Conservation (phyloP, 2,797 vertebrate genomes). For the Esox masquinongy region DNA sequence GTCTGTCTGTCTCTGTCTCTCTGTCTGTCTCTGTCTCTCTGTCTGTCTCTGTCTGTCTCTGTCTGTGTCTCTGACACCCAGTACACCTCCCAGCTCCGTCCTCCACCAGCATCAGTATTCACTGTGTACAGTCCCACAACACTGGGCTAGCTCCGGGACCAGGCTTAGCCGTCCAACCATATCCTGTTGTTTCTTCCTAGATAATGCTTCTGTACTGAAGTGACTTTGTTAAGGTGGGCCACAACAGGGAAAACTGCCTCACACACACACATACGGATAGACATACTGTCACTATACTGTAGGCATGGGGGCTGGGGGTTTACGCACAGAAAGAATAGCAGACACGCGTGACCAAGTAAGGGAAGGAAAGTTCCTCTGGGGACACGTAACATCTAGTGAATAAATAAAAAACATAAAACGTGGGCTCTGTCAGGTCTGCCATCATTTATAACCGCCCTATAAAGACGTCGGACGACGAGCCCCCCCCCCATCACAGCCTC, state of each 20-base stretch:
- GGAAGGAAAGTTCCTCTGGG: not conserved
- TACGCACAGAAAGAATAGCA: not conserved
- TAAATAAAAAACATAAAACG: not conserved
- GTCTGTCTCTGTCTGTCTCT: too few relatives aligned
- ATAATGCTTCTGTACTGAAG: too few relatives aligned
- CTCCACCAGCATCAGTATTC: too few relatives aligned
- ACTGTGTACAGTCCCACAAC: too few relatives aligned
- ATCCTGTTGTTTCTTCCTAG: too few relatives aligned
- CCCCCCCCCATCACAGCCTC: not conserved
- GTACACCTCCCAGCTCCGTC: too few relatives aligned
- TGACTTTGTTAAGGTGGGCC: too few relatives aligned
- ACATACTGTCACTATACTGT: not conserved
- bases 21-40: too few relatives aligned
- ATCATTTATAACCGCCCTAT: not conserved
- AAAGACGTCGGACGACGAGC: not conserved
- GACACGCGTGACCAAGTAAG: not conserved
- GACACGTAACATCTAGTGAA: not conserved
- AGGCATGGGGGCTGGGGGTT: not conserved
- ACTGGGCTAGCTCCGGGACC: too few relatives aligned
- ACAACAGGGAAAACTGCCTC: not conserved
- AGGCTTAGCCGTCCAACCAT: too few relatives aligned
- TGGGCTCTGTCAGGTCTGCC: not conserved
- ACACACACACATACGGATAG: conserved; percentile 1
- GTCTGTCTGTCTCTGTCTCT: too few relatives aligned
- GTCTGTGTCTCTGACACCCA: not conserved